Conservation (phyloP, 2,797 vertebrate genomes). For the Pangasius djambal region DNA sequence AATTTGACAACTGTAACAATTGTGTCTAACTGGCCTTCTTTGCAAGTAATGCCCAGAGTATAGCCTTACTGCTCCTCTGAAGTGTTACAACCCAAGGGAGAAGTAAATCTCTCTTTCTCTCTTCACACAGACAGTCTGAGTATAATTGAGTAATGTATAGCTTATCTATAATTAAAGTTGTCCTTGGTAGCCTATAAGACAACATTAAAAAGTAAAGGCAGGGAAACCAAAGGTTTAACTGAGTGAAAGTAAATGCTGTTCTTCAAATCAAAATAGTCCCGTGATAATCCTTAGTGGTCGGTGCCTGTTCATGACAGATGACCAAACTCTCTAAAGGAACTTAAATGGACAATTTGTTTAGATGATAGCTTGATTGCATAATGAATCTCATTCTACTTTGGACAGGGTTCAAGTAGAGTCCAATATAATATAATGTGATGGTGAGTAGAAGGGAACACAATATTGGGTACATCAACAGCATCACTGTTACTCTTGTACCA, state of each 20-base stretch:
- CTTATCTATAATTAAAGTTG: slow-evolving; percentile 10
- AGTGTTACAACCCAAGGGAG: neutral
- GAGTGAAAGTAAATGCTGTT: neutral
- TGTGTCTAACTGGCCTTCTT: neutral
- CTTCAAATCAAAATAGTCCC: neutral
- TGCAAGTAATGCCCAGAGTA: neutral
- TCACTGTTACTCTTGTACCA: neutral
- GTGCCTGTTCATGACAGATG: neutral
- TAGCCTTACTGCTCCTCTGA: neutral
- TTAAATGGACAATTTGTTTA: neutral
- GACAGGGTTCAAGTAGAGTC: neutral
- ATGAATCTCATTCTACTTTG: no score
- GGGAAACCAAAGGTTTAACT: neutral
- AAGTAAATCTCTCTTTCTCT: neutral
- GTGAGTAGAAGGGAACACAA: neutral
- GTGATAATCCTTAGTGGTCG: neutral
- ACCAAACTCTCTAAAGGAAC: neutral
- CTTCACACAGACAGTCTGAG: neutral
- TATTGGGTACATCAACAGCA: neutral
- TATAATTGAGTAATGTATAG: slow-evolving; percentile 1
- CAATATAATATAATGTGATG: neutral
- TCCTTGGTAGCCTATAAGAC: neutral
- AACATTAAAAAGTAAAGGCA: neutral
- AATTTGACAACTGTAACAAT: neutral
- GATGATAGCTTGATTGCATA: neutral